These are phyloP conservation scores for Hiodon tergisus DNA, from an alignment of 2,113 vertebrate species.

Conservation along the genomic window DNA sequence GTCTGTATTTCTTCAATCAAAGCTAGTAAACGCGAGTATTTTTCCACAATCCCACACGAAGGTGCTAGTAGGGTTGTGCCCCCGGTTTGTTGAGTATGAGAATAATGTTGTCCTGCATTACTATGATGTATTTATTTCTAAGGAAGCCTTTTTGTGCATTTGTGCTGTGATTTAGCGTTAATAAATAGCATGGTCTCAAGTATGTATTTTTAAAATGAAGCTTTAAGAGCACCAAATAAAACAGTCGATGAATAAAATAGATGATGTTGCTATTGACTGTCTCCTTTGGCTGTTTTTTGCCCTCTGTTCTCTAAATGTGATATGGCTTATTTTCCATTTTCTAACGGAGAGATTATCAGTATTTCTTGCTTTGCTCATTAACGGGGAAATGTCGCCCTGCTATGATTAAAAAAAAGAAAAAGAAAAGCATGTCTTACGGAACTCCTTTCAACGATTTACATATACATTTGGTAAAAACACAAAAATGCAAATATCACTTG, in stretches of 20 bases:
- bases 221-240: constrained; percentile 26
- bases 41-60: background rate
- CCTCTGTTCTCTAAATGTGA: too few relatives aligned
- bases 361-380: background rate
- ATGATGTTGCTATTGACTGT: background rate
- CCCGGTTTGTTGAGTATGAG: background rate
- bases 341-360: background rate
- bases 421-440: constrained; percentile 19
- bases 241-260: background rate
- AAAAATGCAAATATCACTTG: constrained; percentile 6
- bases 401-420: background rate
- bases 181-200: constrained; percentile 8
- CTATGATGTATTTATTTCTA: constrained; percentile 26
- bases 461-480: constrained; percentile 18
- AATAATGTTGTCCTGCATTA: background rate
- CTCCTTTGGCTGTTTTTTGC: background rate
- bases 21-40: too few relatives aligned
- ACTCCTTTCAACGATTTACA: constrained; percentile 20
- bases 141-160: constrained; percentile 12
- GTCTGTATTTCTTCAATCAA: background rate
- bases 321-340: background rate
- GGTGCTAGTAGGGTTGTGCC: background rate
- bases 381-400: background rate
- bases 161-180: constrained; percentile 19
- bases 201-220: constrained; percentile 25